These are phyloP conservation scores for Nephrocerus scutellatus DNA, from an alignment of 2,888 invertebrate genomes.

Conservation along the genomic window DNA sequence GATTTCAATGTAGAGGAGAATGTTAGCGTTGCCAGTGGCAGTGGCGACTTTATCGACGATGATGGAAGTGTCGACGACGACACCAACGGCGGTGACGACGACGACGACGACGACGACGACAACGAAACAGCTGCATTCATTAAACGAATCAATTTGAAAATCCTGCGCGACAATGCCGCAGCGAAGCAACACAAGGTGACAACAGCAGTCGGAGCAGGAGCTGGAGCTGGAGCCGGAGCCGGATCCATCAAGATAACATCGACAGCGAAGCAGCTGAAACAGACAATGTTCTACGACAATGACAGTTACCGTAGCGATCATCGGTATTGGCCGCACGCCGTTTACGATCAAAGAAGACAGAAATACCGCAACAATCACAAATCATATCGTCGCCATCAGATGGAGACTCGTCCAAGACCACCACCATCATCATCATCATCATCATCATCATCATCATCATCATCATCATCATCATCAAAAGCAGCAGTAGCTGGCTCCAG, in stretches of 20 bases:
- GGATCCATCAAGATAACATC: too few relatives aligned
- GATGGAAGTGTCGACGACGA: slow-evolving; percentile 1
- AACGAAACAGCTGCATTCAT: slow-evolving; percentile 13
- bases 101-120: slow-evolving; percentile 2
- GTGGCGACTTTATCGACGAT: slow-evolving; percentile 25
- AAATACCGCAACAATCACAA: too few relatives aligned
- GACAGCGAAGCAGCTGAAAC: too few relatives aligned
- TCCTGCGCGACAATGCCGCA: slow-evolving; percentile 5
- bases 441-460: not conserved
- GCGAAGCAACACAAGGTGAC: not conserved
- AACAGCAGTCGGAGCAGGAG: not conserved
- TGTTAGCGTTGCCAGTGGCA: slow-evolving; percentile 24
- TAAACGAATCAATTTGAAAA: slow-evolving; percentile 15
- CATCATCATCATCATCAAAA: not conserved
- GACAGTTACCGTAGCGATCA: too few relatives aligned
- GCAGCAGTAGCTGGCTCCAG: not conserved
- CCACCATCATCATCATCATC: too few relatives aligned
- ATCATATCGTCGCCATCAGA: too few relatives aligned
- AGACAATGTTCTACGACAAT: too few relatives aligned
- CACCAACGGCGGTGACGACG: slow-evolving; percentile 2
- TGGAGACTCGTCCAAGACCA: too few relatives aligned
- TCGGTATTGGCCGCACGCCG: too few relatives aligned
- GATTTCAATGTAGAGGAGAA: slow-evolving; percentile 18
- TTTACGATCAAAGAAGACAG: too few relatives aligned
- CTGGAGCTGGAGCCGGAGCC: too few relatives aligned